A percentile compares a stretch with the other conserved stretches of the same genome.
Conservation (phyloP, 2,113 vertebrate genomes). For the Kobus ellipsiprymnus region DNA sequence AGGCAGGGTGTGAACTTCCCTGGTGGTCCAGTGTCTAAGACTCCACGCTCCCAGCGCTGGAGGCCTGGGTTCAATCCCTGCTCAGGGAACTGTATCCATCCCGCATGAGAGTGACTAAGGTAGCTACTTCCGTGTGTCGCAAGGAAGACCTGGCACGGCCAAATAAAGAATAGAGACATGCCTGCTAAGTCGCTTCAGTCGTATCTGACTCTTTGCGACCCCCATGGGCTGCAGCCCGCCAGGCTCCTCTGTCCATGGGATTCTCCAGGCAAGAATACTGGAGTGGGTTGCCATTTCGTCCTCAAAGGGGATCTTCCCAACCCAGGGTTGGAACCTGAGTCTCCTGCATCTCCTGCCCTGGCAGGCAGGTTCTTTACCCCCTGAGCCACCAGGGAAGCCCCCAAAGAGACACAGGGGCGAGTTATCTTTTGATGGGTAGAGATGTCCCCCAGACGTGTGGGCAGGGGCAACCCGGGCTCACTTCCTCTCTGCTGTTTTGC, state of each 20-base stretch:
- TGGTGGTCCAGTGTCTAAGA: not conserved
- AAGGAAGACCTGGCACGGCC: not conserved
- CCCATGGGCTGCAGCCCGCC: not conserved
- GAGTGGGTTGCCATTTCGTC: not conserved
- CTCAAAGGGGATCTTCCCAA: not conserved
- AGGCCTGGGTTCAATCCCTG: not conserved
- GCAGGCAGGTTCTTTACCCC: not conserved
- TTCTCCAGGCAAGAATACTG: not conserved
- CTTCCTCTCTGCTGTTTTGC: accelerated
- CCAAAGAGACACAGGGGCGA: not conserved
- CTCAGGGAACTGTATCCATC: not conserved
- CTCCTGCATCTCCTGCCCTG: not conserved
- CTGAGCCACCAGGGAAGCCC: not conserved
- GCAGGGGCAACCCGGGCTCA: accelerated
- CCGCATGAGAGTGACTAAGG: not conserved
- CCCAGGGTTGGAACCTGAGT: not conserved
- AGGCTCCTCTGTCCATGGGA: not conserved
- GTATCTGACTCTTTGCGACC: not conserved
- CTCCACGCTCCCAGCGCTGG: accelerated
- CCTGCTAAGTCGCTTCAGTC: not conserved
- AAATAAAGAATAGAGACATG: not conserved
- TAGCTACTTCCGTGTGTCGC: not conserved
- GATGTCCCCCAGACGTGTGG: not conserved
- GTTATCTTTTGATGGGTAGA: not conserved
- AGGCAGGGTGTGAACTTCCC: not conserved